Percentiles rank a stretch among this genome's conserved stretches.
phyloP scores from a whole-genome alignment of 1,140 invertebrate species.

The Caenorhabditis elegans region WBcel235 BX284603.4:6776001-6776500 shows the following conservation, averaged over 20 bases:
- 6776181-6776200: slow-evolving; percentile 33
- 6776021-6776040: slow-evolving; percentile 30
- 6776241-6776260: slow-evolving; percentile 39
- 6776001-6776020: slow-evolving; percentile 52
- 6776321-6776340: slow-evolving; percentile 5
- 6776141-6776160: slow-evolving; percentile 8
- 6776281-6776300: slow-evolving; percentile 41
- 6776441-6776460: neutral
- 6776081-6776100: slow-evolving; percentile 17
- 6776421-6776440: slow-evolving; percentile 39
- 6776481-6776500: slow-evolving; percentile 31
- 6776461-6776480: slow-evolving; percentile 40
- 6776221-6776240: slow-evolving; percentile 40
- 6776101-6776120: slow-evolving; percentile 32
- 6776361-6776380: slow-evolving; percentile 2
- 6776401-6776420: neutral
- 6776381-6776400: neutral
- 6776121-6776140: slow-evolving; percentile 21
- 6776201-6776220: slow-evolving; percentile 20
- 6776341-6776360: slow-evolving; percentile 32
- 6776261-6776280: slow-evolving; percentile 15
- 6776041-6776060: slow-evolving; percentile 37
- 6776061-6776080: neutral
- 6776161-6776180: slow-evolving; percentile 26
- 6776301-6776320: slow-evolving; percentile 41